Evolutionary conservation across 2,888 invertebrate species (phyloP).

Genomic region (Habrosyne pyritoides): DNA sequence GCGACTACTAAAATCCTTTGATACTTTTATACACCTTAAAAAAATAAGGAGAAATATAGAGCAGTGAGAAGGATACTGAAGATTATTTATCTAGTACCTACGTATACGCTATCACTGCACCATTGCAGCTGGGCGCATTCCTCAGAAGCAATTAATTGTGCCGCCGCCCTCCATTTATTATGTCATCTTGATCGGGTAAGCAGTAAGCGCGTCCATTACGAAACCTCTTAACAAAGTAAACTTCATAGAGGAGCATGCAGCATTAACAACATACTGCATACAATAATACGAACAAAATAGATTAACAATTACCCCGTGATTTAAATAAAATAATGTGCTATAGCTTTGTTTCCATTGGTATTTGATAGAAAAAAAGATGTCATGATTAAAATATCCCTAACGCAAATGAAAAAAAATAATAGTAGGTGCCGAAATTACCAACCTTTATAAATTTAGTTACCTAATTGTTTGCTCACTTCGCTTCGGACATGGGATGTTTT

Average conservation of each 20-base stretch:
- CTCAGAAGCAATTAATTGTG: conserved; percentile 70
- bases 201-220: conserved; percentile 44
- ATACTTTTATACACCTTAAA: too few species aligned
- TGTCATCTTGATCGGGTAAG: conserved; percentile 61
- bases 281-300: too few species aligned
- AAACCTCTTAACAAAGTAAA: conserved; percentile 36
- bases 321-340: too few species aligned
- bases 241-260: conserved; percentile 15
- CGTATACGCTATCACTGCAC: conserved; percentile 63
- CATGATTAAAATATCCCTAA: too few species aligned
- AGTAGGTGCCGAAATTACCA: not conserved
- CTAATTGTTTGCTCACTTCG: not conserved
- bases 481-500: conserved; percentile 31
- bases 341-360: too few species aligned
- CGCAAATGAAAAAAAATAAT: too few species aligned
- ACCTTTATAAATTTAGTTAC: not conserved
- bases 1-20: too few species aligned
- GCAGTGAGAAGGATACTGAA: conserved; percentile 13
- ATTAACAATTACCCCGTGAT: not conserved
- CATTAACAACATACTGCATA: not conserved
- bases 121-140: conserved; percentile 67
- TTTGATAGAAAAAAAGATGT: too few species aligned
- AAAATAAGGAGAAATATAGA: not conserved
- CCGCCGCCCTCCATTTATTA: conserved; percentile 63
- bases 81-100: conserved; percentile 51